Conservation (phyloP, 2,113 vertebrate genomes). For the Microcebus lehilahytsara region DNA sequence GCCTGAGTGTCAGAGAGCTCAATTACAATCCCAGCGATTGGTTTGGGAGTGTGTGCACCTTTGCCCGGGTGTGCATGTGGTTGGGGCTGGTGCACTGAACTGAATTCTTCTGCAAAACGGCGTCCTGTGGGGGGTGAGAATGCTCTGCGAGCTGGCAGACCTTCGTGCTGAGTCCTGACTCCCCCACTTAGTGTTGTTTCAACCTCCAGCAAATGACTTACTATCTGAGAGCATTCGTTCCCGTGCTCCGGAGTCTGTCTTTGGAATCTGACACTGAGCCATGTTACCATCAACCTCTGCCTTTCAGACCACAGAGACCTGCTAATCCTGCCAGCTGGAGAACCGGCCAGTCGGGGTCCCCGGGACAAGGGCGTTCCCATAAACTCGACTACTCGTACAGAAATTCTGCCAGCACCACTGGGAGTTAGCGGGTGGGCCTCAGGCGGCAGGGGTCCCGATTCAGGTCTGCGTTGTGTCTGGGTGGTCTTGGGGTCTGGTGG, state of each 20-base stretch:
- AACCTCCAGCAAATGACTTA: background rate
- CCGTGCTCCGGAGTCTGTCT: background rate
- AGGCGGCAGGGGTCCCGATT: background rate
- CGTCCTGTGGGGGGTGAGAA: background rate
- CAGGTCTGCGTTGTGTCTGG: background rate
- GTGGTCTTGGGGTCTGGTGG: background rate
- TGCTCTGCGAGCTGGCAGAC: background rate
- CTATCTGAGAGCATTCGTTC: background rate
- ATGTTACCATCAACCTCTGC: background rate
- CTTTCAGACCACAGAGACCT: background rate
- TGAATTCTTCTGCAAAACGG: background rate
- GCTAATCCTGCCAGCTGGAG: background rate
- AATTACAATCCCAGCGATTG: background rate
- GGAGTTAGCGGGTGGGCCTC: background rate
- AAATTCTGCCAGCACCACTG: background rate
- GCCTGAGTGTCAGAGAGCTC: background rate
- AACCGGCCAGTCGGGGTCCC: background rate
- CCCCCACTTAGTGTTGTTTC: background rate
- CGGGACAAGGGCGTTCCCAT: background rate
- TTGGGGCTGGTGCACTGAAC: no score
- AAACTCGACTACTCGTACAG: background rate
- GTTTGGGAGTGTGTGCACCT: background rate
- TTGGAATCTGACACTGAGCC: background rate
- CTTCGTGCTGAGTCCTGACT: background rate
- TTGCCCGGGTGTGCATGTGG: background rate